phyloP scores from a whole-genome alignment of 2,113 vertebrate species.

The Formicarius rufipectus region DNA sequence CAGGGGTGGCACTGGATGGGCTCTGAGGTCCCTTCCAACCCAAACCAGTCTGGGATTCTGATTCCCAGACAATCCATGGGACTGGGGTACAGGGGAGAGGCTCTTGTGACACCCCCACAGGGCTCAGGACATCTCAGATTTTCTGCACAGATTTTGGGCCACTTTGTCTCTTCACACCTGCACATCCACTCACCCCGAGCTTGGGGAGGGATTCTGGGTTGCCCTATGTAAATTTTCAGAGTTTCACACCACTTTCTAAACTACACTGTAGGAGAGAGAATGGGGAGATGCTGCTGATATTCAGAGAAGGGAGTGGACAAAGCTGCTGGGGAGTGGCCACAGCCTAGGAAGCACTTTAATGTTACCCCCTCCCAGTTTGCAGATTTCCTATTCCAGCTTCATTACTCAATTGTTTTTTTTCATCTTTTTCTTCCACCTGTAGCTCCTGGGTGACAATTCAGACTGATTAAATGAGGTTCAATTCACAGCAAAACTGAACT shows the following conservation, averaged over 20 bases:
- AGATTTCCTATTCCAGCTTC: not conserved
- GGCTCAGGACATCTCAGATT: not conserved
- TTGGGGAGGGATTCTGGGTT: accelerated
- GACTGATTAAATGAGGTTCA: not conserved
- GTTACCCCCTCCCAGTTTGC: not conserved
- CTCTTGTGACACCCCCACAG: not conserved
- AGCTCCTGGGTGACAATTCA: not conserved
- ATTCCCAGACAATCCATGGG: not conserved
- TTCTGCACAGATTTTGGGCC: not conserved
- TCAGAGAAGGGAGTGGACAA: not conserved
- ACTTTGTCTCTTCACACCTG: accelerated
- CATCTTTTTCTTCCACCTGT: not conserved
- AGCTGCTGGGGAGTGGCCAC: not conserved
- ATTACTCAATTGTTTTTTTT: not conserved
- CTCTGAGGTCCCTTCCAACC: not conserved
- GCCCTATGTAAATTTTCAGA: accelerated
- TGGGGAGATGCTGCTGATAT: not conserved
- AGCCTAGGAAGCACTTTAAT: not conserved
- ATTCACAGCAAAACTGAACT: not conserved
- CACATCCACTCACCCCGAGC: accelerated
- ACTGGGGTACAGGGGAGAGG: not conserved
- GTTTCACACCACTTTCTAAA: too few species aligned
- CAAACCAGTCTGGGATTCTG: not conserved
- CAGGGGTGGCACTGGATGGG: not conserved
- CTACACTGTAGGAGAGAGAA: accelerated